A percentile compares a stretch with the other conserved stretches of the same genome.
Evolutionary conservation across 2,888 invertebrate species (phyloP).

Genomic region (Drosophila tripunctata): DNA sequence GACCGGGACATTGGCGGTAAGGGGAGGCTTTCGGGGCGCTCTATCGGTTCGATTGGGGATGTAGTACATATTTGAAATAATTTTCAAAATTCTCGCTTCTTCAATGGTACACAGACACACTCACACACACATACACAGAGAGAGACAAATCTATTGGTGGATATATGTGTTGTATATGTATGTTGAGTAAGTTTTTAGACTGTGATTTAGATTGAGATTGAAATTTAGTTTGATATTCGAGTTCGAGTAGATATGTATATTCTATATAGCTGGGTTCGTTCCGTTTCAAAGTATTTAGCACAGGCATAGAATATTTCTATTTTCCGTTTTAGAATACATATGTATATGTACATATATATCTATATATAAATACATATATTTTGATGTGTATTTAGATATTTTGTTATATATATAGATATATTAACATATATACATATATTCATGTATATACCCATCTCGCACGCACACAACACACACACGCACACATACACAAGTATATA

Average conservation of each 20-base stretch:
- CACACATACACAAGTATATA: conserved; percentile 4
- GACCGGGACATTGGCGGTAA: conserved; percentile 6
- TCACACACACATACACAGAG: conserved; percentile 10
- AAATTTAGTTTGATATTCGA: conserved; percentile 20
- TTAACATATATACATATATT: background rate
- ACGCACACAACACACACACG: too few species aligned
- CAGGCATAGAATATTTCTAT: conserved; percentile 39
- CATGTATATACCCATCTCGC: background rate
- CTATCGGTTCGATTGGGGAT: conserved; percentile 44
- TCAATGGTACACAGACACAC: conserved; percentile 41
- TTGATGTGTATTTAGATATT: conserved; percentile 12
- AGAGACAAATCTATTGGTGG: conserved; percentile 11
- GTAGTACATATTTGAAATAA: conserved; percentile 75
- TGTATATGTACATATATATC: conserved; percentile 2
- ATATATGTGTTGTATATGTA: conserved; percentile 4
- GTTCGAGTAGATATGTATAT: conserved; percentile 18
- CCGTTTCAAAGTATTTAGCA: conserved; percentile 43
- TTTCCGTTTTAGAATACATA: conserved; percentile 12
- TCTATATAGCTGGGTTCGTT: conserved; percentile 34
- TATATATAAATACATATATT: conserved; percentile 7
- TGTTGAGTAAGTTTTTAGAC: conserved; percentile 22
- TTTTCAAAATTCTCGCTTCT: conserved; percentile 49
- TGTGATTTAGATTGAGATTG: conserved; percentile 40
- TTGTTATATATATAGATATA: conserved; percentile 2
- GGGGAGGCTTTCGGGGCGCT: conserved; percentile 3